Evolutionary conservation across 2,113 vertebrate genomes (phyloP), one percentile per base, ranked within the genome.

Genomic region (Trichomycterus rosablanca): DNA sequence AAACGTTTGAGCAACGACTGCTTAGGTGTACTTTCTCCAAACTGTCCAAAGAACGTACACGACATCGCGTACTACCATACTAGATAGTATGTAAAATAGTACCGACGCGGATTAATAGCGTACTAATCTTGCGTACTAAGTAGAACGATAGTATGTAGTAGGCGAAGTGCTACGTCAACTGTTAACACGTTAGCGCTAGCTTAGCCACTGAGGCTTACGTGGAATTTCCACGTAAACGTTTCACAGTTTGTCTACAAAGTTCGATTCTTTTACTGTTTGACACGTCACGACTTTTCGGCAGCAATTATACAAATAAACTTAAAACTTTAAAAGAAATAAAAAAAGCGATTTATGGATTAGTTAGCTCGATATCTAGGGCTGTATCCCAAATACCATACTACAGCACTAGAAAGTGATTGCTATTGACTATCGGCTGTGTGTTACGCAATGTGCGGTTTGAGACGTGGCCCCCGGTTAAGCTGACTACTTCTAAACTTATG

Each of bases 401-500:
- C 2, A 11, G 3, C 5, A 40, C 37, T 40, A 40, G 37, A n/a
- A 5, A 40, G 37, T 40, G 37, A 1, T 4, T 1, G n/a, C 12
- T 4, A n/a, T n/a, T n/a, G 11, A 40, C 37, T 14, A 3, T 7
- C 26, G 7, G 26, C 3, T 7, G 26, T 30, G 26, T 30, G 3
- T 4, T 3, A n/a, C 12, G 4, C 12, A 3, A 14, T 40, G 1
- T n/a, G 37, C 12, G 37, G 12, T 40, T 40, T 40, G 37, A 5
- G 37, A 40, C 37, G 10, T 2, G 12, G 14, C 37, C 37, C 4
- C 67, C 60, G 5, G 19, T 22, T 8, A 19, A 37, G 72, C 78
- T 72, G 59, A 45, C 54, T 53, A 49, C 71, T 82, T 74, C 74
- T 76, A 83, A 85, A 86, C 80, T 87, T 87, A 76, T 68, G 69